phyloP scores from a whole-genome alignment of 2,888 invertebrate species.

The Thumatha senex region DNA sequence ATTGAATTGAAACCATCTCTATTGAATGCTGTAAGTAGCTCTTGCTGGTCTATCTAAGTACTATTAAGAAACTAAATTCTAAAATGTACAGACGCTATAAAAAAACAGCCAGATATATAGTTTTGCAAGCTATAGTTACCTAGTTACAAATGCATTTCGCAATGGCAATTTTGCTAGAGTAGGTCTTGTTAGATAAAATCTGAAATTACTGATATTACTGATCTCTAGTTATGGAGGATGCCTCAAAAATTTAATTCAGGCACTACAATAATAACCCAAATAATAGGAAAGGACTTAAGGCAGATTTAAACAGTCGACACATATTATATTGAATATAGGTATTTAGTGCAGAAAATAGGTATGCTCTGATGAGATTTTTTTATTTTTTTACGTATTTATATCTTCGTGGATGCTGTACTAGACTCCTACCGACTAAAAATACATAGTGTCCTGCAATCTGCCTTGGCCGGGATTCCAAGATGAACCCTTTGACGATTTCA shows the following conservation, averaged over 20 bases:
- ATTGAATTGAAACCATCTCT: too few relatives aligned
- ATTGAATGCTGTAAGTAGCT: not conserved
- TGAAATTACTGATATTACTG: conserved; percentile 5
- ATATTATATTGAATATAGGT: too few relatives aligned
- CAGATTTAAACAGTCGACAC: too few relatives aligned
- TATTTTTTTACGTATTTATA: too few relatives aligned
- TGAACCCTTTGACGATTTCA: too few relatives aligned
- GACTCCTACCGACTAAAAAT: too few relatives aligned
- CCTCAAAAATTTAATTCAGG: not conserved
- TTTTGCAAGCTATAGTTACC: conserved; percentile 7
- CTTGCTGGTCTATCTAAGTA: not conserved
- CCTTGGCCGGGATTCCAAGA: too few relatives aligned
- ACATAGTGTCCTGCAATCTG: too few relatives aligned
- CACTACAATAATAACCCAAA: not conserved
- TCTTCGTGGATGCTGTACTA: too few relatives aligned
- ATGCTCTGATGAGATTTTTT: too few relatives aligned
- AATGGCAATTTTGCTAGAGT: conserved; percentile 9
- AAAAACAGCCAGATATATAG: conserved; percentile 1
- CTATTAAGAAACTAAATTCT: conserved; percentile 5
- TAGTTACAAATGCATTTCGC: conserved; percentile 11
- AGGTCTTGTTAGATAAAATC: conserved; percentile 12
- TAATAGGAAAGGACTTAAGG: not conserved
- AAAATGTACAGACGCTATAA: not conserved
- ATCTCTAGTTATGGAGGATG: conserved; percentile 4
- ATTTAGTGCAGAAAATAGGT: too few relatives aligned